These are phyloP conservation scores for Perca flavescens DNA, from an alignment of 2,113 vertebrate species.

Conservation along the genomic window DNA sequence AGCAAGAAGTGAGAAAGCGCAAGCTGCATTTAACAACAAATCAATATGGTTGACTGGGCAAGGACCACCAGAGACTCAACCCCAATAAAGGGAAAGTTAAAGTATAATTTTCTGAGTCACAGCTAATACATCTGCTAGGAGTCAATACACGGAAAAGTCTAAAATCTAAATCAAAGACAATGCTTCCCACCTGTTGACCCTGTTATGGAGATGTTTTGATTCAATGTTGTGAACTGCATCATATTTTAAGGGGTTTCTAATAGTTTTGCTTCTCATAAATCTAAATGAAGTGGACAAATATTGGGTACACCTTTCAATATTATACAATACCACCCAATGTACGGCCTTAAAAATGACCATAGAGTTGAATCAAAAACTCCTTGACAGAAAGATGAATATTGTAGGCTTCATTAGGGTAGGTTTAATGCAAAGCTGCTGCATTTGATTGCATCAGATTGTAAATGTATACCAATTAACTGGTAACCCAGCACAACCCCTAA, in stretches of 20 bases:
- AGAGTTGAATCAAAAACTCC: background rate
- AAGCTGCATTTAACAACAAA: slow-evolving; percentile 46
- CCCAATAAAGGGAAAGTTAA: slow-evolving; percentile 35
- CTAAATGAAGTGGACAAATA: background rate
- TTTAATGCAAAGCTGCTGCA: background rate
- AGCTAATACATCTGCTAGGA: slow-evolving; percentile 11
- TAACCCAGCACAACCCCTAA: background rate
- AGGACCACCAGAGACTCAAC: slow-evolving; percentile 39
- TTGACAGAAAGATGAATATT: background rate
- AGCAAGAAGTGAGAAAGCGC: slow-evolving; percentile 33
- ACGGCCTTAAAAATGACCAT: background rate
- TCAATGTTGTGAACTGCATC: background rate
- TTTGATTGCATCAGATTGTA: background rate
- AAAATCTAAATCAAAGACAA: background rate
- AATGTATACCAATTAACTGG: background rate
- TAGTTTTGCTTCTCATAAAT: too few species aligned
- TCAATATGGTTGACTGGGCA: slow-evolving; percentile 44
- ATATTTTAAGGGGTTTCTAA: background rate
- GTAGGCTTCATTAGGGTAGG: background rate
- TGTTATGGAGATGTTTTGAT: background rate
- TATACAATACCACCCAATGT: too few species aligned
- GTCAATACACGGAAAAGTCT: slow-evolving; percentile 8
- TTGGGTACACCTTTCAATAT: background rate
- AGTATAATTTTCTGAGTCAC: slow-evolving; percentile 46
- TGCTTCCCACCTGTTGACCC: background rate